A percentile compares a stretch with the other conserved stretches of the same genome.
phyloP scores from a whole-genome alignment of 2,113 vertebrate species.

The Lasiurus borealis region DNA sequence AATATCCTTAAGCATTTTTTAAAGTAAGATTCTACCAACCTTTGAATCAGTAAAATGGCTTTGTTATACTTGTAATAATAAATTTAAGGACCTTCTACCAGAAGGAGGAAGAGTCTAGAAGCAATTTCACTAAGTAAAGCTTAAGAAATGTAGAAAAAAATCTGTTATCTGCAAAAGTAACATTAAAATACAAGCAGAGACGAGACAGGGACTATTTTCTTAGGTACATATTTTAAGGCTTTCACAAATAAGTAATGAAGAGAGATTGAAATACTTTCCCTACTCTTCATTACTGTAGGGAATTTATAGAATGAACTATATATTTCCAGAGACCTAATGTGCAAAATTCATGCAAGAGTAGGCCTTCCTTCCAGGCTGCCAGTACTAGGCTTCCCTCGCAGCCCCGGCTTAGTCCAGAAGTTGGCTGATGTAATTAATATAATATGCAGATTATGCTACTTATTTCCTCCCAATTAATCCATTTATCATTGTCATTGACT shows the following conservation, averaged over 20 bases:
- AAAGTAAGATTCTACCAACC: neutral
- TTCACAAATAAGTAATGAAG: neutral
- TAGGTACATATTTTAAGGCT: neutral
- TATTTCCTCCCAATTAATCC: neutral
- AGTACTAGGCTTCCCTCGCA: too few relatives aligned
- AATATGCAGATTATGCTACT: neutral
- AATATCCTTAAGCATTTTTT: neutral
- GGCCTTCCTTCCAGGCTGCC: too few relatives aligned
- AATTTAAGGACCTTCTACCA: neutral
- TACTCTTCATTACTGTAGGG: neutral
- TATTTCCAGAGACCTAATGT: neutral
- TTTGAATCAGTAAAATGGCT: neutral
- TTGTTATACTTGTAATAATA: neutral
- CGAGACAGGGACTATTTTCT: neutral
- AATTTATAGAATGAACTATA: neutral
- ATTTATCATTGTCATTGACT: neutral
- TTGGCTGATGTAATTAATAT: too few relatives aligned
- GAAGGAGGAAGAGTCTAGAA: neutral
- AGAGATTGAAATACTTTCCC: neutral
- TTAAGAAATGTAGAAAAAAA: neutral
- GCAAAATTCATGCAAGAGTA: too few relatives aligned
- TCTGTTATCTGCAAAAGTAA: neutral
- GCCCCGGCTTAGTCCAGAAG: too few relatives aligned
- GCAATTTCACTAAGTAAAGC: neutral
- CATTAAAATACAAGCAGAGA: neutral